These are phyloP conservation scores for Amblyopsis rosae DNA, from an alignment of 2,113 vertebrate genomes.

Conservation along the genomic window DNA sequence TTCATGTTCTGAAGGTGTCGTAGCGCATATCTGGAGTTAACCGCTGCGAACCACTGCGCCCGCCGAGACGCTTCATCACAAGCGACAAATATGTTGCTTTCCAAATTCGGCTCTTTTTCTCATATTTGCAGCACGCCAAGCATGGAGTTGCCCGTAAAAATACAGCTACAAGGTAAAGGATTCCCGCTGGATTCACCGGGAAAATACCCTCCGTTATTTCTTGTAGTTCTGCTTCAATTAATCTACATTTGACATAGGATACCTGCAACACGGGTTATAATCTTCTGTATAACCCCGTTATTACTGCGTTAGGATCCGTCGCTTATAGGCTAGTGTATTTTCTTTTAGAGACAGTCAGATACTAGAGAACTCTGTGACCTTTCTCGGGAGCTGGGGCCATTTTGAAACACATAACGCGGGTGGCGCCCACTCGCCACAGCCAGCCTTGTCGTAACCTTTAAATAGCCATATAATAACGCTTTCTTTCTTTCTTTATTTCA, in stretches of 20 bases:
- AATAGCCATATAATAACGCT: background rate
- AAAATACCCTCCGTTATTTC: too few relatives aligned
- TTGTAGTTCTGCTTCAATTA: too few relatives aligned
- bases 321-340: too few relatives aligned
- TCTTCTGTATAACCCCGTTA: too few relatives aligned
- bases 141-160: constrained; percentile 88
- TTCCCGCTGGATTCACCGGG: background rate
- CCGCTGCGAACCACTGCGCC: background rate
- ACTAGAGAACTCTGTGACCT: constrained; percentile 3
- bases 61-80: background rate
- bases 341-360: too few relatives aligned
- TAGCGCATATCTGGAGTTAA: background rate
- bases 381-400: constrained; percentile 15
- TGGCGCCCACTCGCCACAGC: background rate
- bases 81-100: constrained; percentile 80
- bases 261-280: too few relatives aligned
- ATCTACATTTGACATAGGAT: too few relatives aligned
- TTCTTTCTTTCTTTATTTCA: background rate
- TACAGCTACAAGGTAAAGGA: constrained; percentile 81
- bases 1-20: constrained; percentile 2
- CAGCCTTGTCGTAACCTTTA: background rate
- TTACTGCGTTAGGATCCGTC: too few relatives aligned
- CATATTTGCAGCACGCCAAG: constrained; percentile 83
- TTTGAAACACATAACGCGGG: constrained; percentile 17
- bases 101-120: constrained; percentile 86